Conservation (phyloP, 2,113 vertebrate species). For the Syngnathus floridae region DNA sequence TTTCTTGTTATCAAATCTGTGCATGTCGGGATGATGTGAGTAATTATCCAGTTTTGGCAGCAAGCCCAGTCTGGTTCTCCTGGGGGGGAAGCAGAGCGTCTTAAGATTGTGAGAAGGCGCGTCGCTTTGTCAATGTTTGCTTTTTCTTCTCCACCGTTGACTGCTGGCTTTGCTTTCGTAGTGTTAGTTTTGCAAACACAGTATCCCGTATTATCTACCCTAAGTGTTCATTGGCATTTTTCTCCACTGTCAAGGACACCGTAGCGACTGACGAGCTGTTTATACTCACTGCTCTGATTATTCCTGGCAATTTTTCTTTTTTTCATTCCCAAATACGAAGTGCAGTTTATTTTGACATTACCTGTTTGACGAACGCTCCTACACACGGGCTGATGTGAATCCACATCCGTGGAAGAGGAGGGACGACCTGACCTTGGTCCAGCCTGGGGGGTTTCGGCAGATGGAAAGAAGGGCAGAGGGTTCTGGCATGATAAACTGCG, state of each 20-base stretch:
- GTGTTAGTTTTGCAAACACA: background rate
- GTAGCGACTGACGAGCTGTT: background rate
- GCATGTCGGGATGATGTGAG: constrained; percentile 44
- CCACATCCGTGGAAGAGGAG: constrained; percentile 33
- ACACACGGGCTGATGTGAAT: constrained; percentile 10
- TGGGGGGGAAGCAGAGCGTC: constrained; percentile 36
- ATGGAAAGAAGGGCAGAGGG: constrained; percentile 64
- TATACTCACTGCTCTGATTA: constrained; percentile 1
- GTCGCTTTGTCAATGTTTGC: constrained; percentile 60
- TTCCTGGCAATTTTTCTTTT: background rate
- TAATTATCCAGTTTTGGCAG: constrained; percentile 57
- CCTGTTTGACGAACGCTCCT: constrained; percentile 2
- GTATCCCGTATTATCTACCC: background rate
- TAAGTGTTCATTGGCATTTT: background rate
- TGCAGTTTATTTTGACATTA: background rate
- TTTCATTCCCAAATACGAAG: background rate
- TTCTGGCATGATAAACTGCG: constrained; percentile 48
- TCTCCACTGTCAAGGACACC: background rate
- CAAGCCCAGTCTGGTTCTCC: constrained; percentile 46
- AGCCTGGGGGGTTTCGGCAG: constrained; percentile 66
- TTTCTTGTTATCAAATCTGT: constrained; percentile 3
- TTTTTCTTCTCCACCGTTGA: constrained; percentile 26
- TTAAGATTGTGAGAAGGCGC: constrained; percentile 59
- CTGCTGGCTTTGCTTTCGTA: background rate
- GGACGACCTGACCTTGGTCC: constrained; percentile 62